A percentile compares a stretch with the other conserved stretches of the same genome.
Conservation (phyloP, 1,140 invertebrate genomes). For the Anoplophora glabripennis region DNA sequence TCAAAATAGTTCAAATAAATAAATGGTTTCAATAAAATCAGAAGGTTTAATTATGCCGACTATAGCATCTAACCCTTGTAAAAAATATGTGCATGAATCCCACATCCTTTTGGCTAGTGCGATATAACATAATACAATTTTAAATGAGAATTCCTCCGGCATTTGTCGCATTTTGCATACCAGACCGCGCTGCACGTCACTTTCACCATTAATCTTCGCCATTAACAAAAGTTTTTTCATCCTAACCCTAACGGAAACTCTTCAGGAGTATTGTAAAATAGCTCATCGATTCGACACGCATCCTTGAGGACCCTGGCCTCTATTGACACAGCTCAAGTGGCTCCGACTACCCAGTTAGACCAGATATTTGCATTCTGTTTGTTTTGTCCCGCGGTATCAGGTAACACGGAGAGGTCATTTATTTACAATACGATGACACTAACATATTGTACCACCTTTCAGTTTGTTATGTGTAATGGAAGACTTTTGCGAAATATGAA, state of each 20-base stretch:
- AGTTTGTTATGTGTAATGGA: conserved; percentile 18
- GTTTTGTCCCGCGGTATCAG: conserved; percentile 9
- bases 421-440: conserved; percentile 19
- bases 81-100: no score
- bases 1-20: no score
- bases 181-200: neutral
- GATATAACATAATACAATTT: conserved; percentile 1
- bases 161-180: conserved; percentile 11
- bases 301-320: conserved; percentile 1
- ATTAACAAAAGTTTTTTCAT: conserved; percentile 12
- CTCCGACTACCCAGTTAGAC: conserved; percentile 12
- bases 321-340: conserved; percentile 13
- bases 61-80: no score
- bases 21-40: no score
- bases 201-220: conserved; percentile 19
- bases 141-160: conserved; percentile 3
- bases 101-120: no score
- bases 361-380: conserved; percentile 20
- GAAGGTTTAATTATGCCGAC: no score
- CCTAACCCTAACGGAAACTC: conserved; percentile 15
- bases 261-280: conserved; percentile 17
- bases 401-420: conserved; percentile 17
- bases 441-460: conserved; percentile 17
- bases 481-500: conserved; percentile 17
- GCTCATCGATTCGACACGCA: conserved; percentile 11